These are phyloP conservation scores for Phanerotoma sp. DNA, from an alignment of 2,888 invertebrate genomes.

Conservation along the genomic window DNA sequence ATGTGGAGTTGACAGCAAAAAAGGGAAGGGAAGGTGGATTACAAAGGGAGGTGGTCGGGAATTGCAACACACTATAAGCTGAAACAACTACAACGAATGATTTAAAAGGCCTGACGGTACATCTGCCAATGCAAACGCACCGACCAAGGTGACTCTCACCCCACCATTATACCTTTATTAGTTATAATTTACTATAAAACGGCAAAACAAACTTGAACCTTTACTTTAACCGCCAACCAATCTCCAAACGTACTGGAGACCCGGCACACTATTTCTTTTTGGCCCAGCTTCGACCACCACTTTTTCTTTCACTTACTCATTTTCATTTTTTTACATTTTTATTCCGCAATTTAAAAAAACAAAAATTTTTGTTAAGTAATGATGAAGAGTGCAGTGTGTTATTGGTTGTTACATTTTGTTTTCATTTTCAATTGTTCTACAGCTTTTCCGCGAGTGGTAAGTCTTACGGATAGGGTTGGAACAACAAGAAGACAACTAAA, in stretches of 20 bases:
- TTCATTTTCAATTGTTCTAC: no score
- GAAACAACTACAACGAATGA: constrained; percentile 40
- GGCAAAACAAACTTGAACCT: constrained; percentile 51
- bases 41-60: constrained; percentile 8
- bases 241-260: constrained; percentile 11
- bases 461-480: constrained; percentile 26
- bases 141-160: constrained; percentile 52
- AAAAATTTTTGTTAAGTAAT: no score
- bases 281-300: not conserved
- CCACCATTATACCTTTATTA: constrained; percentile 45
- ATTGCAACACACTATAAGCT: constrained; percentile 29
- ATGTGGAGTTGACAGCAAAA: not conserved
- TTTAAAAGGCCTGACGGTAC: constrained; percentile 54
- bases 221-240: constrained; percentile 42
- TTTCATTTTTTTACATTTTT: no score
- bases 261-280: not conserved
- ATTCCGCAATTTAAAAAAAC: no score
- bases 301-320: not conserved
- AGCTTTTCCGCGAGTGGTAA: constrained; percentile 45
- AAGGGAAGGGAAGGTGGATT: not conserved
- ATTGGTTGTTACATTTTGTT: no score
- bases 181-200: constrained; percentile 58
- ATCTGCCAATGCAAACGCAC: constrained; percentile 57
- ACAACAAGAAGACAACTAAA: no score
- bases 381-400: no score